phyloP scores from a whole-genome alignment of 1,140 invertebrate genomes.

The Euura saliciscinereae region DNA sequence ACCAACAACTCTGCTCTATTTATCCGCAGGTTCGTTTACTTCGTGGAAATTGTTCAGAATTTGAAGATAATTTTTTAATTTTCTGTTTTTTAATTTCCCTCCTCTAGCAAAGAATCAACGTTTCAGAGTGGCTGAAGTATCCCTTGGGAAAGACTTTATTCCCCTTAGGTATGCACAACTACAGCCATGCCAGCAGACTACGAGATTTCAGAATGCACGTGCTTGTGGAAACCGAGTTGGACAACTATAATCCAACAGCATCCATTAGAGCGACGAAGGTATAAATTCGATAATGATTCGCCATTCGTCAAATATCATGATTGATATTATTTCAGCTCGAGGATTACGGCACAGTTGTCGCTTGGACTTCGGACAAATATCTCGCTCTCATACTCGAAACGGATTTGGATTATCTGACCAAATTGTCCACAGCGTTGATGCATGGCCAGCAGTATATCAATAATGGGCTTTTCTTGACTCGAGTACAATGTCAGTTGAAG shows the following conservation, averaged over 20 bases:
- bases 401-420: constrained; percentile 67
- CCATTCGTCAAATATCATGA: constrained; percentile 6
- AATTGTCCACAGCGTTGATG: constrained; percentile 65
- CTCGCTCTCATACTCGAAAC: constrained; percentile 69
- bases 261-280: constrained; percentile 48
- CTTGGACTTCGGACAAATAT: constrained; percentile 67
- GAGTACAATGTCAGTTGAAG: constrained; percentile 69
- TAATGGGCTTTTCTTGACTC: constrained; percentile 66
- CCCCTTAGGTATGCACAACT: constrained; percentile 55
- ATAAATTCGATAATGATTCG: constrained; percentile 17
- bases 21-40: constrained; percentile 55
- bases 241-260: constrained; percentile 41
- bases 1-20: constrained; percentile 60
- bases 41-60: too few species aligned
- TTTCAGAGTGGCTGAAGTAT: constrained; percentile 63
- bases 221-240: constrained; percentile 58
- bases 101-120: constrained; percentile 55
- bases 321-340: constrained; percentile 60
- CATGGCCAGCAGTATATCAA: constrained; percentile 65
- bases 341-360: constrained; percentile 68
- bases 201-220: constrained; percentile 53
- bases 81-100: constrained; percentile 26
- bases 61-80: constrained; percentile 34
- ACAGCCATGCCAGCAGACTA: constrained; percentile 30
- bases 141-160: constrained; percentile 58